These are phyloP conservation scores for Anhinga rufa DNA, from an alignment of 2,113 vertebrate genomes.

Conservation along the genomic window DNA sequence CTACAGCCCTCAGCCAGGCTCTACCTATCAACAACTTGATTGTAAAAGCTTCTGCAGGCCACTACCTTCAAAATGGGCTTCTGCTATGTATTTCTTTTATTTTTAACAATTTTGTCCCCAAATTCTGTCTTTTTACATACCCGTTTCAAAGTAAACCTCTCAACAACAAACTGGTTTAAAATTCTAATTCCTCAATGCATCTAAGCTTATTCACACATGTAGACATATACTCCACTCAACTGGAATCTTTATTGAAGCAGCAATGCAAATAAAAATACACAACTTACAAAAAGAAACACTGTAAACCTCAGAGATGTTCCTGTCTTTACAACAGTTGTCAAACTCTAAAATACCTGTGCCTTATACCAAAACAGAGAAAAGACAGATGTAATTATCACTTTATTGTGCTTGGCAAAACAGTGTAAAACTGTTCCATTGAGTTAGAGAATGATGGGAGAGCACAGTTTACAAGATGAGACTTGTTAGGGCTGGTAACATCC, in stretches of 20 bases:
- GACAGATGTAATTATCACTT: background rate
- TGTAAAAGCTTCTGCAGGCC: background rate
- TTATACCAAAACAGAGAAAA: background rate
- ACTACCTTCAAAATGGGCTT: background rate
- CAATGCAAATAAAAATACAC: background rate
- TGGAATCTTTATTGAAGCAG: background rate
- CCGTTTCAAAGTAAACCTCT: background rate
- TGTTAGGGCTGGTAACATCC: background rate
- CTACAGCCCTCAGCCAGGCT: background rate
- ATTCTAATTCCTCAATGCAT: background rate
- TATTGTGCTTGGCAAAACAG: background rate
- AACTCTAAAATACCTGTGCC: background rate
- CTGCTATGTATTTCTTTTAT: background rate
- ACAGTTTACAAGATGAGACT: background rate
- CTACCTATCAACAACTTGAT: background rate
- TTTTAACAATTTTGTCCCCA: background rate
- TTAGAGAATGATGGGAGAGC: background rate
- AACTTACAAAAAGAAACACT: background rate
- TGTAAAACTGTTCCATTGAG: background rate
- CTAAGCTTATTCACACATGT: background rate
- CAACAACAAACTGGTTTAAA: background rate
- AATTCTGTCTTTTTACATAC: background rate
- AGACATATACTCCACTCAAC: background rate
- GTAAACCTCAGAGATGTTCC: background rate
- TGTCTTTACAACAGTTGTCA: background rate